A percentile compares a stretch with the other conserved stretches of the same genome.
These are phyloP conservation scores for Nothoprocta perdicaria DNA, from an alignment of 2,113 vertebrate genomes.

Conservation along the genomic window DNA sequence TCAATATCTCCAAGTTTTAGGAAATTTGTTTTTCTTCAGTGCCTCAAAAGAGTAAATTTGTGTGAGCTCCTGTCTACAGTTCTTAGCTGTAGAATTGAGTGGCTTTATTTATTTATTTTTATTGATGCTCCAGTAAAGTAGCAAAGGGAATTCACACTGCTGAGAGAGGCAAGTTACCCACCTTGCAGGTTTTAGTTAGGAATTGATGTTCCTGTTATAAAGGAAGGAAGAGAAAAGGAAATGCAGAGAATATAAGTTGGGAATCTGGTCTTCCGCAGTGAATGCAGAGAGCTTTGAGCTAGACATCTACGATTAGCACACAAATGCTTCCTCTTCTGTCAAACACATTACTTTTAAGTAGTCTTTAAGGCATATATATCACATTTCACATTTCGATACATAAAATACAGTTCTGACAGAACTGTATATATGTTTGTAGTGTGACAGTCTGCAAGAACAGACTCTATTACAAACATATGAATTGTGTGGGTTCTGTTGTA, in stretches of 20 bases:
- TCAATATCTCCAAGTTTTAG: not conserved
- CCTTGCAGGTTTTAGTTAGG: not conserved
- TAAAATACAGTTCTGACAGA: not conserved
- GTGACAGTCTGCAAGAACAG: not conserved
- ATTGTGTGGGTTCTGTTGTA: not conserved
- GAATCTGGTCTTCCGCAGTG: not conserved
- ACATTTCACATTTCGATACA: not conserved
- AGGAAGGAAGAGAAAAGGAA: not conserved
- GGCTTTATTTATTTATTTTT: not conserved
- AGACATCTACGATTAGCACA: not conserved
- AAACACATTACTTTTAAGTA: not conserved
- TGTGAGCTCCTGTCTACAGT: not conserved
- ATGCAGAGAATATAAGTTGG: not conserved
- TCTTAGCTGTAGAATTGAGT: not conserved
- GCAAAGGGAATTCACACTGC: not conserved
- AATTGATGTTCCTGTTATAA: accelerated
- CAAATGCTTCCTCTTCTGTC: not conserved
- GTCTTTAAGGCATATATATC: not conserved
- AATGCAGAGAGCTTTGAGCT: not conserved
- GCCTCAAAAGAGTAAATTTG: not conserved
- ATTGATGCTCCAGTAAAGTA: not conserved
- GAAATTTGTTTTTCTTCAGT: not conserved
- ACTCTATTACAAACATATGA: not conserved
- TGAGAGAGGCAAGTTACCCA: not conserved
- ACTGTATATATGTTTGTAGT: not conserved